Base-by-base conservation (phyloP, 2,113 vertebrate genomes). In the Neopipo cinnamomea region DNA sequence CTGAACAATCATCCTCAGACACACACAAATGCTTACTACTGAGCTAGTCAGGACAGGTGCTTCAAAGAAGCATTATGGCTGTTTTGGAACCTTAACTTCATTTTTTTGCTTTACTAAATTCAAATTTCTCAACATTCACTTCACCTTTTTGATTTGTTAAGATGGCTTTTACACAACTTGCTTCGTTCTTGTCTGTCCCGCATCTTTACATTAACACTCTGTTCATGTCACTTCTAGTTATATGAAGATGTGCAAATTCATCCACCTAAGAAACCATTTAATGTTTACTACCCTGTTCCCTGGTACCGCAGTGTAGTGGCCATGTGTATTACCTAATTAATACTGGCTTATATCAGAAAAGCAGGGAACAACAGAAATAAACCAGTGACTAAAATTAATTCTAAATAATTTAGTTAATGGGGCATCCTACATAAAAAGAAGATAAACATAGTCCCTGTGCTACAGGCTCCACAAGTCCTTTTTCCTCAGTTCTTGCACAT, bases 231-330 rank as follows among this genome's bases (percentile, higher is more conserved):
- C 33, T 80, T 73, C 49, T 24, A 72, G 8, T 73, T 73, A 49
- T 7, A 74, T 1, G 6, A 77, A 62, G n/a, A 82, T 3, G 4
- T 0, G 0, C 5, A 42, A 73, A 14, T 31, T 42, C 66, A 39
- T 74, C 39, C 27, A 35, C 55, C 74, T 44, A 28, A 33, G 11
- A 74, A 83, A 56, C 15, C 37, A 78, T 11, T 9, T 46, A 8
- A 82, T 10, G 6, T 53, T 87, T 66, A 24, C 56, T 52, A 56
- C 11, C 18, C 9, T 37, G 58, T 74, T 66, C 56, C 42, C 24
- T 59, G 28, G 25, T 37, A 63, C 24, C 12, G 5, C n/a, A 71
- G 61, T 0, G 0, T 7, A 62, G 65, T 8, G 2, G 50, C 65
- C 70, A 65, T 37, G 5, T 30, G 2, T 16, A 27, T 30, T n/a